Evolutionary conservation across 2,888 invertebrate species (phyloP), one percentile per base, ranked within the genome.

Genomic region (Mimumesa dahlbomi): DNA sequence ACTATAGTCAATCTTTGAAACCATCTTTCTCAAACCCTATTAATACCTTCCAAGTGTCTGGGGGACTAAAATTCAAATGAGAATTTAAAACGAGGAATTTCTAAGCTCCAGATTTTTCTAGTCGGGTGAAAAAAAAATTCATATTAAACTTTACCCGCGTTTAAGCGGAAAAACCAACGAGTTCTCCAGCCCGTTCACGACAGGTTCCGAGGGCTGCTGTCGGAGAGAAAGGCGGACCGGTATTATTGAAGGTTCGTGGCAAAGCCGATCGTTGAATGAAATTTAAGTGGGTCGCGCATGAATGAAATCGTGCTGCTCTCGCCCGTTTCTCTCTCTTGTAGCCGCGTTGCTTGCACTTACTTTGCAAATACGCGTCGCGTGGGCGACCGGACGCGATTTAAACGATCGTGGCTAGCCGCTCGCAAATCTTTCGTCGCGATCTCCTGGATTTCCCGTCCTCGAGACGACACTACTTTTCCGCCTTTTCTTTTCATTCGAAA

Each of bases 301-400:
- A 85, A 86, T 87, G 86, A 84, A 86, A 83, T 71, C 73, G 70
- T 64, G 61, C 38, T 25, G 42, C 25, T 40, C 50, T 46, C 29
- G 14, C 45, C 46, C 46, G 13, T 53, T 54, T 45, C 54, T 22
- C 38, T 34, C 64, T 29, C 50, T 40, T 19, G 34, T 42, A 29
- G 38, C 49, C 70, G 61, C 54, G 18, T 48, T n/a, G 29, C 50
- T 53, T 18, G 43, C 46, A 14, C 31, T 52, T 7, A 11, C 19
- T 21, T 56, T 29, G 45, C 43, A 18, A 42, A 49, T 53, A 22
- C 43, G 56, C 31, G 45, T 61, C 69, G 80, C 75, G 87, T 87
- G 80, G 87, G 86, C 84, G 86, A 87, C 85, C 85, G 85, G 86
- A 85, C 81, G 84, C 81, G 82, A 82, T 81, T 82, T 72, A 67